phyloP scores from a whole-genome alignment of 2,888 invertebrate genomes.

The Agrochola litura region DNA sequence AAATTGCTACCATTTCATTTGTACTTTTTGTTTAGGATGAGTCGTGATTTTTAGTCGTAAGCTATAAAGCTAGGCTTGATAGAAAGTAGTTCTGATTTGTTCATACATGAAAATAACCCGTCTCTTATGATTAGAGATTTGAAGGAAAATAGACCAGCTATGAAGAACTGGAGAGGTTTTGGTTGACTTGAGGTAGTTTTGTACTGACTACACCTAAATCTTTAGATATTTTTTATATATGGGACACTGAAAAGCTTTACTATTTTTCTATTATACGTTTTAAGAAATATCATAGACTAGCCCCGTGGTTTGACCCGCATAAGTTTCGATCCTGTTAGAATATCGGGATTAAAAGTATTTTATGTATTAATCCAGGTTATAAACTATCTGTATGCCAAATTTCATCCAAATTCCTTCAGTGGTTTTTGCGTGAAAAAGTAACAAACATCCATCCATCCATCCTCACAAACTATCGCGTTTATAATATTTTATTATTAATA shows the following conservation, averaged over 20 bases:
- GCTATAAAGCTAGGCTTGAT: conserved; percentile 16
- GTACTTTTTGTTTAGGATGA: conserved; percentile 62
- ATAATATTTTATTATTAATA: too few species aligned
- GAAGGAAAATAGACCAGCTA: neutral
- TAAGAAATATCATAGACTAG: neutral
- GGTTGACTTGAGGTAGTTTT: neutral
- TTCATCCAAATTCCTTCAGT: too few species aligned
- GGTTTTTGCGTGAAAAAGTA: too few species aligned
- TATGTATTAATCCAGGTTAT: too few species aligned
- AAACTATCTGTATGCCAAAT: too few species aligned
- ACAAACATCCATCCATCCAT: too few species aligned
- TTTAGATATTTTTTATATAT: neutral
- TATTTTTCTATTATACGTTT: neutral
- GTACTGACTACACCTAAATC: neutral
- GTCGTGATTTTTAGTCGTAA: conserved; percentile 32
- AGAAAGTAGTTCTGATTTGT: conserved; percentile 19
- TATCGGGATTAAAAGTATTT: too few species aligned
- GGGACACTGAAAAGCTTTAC: neutral
- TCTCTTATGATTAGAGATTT: neutral
- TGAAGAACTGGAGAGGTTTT: neutral
- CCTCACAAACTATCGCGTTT: too few species aligned
- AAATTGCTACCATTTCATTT: conserved; percentile 63
- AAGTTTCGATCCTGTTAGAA: too few species aligned
- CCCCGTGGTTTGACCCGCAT: too few species aligned
- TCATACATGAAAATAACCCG: conserved; percentile 5